Percentiles rank a stretch among this genome's conserved stretches.
phyloP scores from a whole-genome alignment of 2,113 vertebrate genomes.

The Harpagus bidentatus region DNA sequence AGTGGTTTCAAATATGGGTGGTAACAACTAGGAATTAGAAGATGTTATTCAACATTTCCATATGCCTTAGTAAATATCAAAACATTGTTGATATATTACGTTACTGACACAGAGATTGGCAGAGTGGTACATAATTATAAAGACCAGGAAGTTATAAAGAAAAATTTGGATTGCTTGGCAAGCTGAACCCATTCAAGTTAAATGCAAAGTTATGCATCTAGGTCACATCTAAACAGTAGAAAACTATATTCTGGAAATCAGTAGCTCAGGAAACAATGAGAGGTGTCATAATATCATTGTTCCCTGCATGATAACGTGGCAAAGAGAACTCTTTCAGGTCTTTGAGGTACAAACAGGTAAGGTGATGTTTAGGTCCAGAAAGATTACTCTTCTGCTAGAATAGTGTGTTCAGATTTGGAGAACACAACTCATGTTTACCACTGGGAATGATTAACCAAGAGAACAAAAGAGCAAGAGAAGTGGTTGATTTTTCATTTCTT shows the following conservation, averaged over 20 bases:
- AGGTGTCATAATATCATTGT: conserved; percentile 37
- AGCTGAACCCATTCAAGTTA: conserved; percentile 36
- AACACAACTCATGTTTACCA: neutral
- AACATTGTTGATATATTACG: neutral
- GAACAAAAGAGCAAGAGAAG: neutral
- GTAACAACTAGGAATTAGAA: neutral
- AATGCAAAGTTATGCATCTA: conserved; percentile 66
- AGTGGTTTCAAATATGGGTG: neutral
- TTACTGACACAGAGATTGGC: conserved; percentile 34
- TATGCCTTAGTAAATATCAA: conserved; percentile 30
- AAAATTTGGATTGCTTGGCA: conserved; percentile 33
- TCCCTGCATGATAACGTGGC: neutral
- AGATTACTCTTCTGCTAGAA: neutral
- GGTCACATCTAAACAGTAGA: conserved; percentile 43
- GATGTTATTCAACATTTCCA: conserved; percentile 11
- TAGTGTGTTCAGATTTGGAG: neutral
- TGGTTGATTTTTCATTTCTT: neutral
- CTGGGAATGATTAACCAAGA: neutral
- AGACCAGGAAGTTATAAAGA: conserved; percentile 47
- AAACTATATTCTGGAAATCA: conserved; percentile 35
- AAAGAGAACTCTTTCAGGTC: conserved; percentile 1
- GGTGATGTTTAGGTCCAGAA: neutral
- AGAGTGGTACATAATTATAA: conserved; percentile 43
- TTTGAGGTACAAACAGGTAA: conserved; percentile 3
- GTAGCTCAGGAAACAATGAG: conserved; percentile 55